Evolutionary conservation across 2,113 vertebrate species (phyloP), one percentile per base, ranked within the genome.

Genomic region (Seriola rivoliana): DNA sequence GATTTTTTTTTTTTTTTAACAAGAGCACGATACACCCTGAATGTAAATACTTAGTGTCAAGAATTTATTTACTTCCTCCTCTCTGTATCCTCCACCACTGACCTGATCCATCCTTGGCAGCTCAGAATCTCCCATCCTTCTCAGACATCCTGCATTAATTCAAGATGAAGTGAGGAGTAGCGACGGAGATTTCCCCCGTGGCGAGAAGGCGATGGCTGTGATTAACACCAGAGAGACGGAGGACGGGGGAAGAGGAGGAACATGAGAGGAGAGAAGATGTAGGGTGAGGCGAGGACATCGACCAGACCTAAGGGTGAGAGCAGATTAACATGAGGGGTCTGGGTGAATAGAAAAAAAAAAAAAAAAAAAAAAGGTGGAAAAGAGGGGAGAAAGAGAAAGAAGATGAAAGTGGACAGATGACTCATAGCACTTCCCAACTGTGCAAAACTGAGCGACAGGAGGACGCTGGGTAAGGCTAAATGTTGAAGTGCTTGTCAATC

Each of bases 101-200:
- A 70, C 80, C 66, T 52, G 60, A 74, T 72, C 70, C 62, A 54
- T 73, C 80, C 78, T 67, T 82, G 65, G 71, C 76, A 64, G 63
- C 73, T 82, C 80, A 62, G 63, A 79, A 82, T 83, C 84, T 86
- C 80, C 80, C 42, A 57, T 70, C 71, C 78, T 71, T 80, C 71
- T 79, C 63, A 25, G 79, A 73, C 88, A 91, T 63, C 67, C 64
- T 58, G 60, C 87, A 93, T 93, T 92, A 81, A 92, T 92, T 90
- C 81, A 79, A 88, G 69, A 90, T 87, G 89, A 92, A 90, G 82
- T 91, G 89, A 88, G 80, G 83, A 85, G 88, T 66, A 83, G 86
- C 59, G 44, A 85, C 67, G 77, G 80, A 88, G 84, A 93, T 92
- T 93, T 89, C 85, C 85, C 91, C 79, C 1, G 60, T 86, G 90